Conservation (phyloP, 1,140 invertebrate species). For the Zophobas morio region DNA sequence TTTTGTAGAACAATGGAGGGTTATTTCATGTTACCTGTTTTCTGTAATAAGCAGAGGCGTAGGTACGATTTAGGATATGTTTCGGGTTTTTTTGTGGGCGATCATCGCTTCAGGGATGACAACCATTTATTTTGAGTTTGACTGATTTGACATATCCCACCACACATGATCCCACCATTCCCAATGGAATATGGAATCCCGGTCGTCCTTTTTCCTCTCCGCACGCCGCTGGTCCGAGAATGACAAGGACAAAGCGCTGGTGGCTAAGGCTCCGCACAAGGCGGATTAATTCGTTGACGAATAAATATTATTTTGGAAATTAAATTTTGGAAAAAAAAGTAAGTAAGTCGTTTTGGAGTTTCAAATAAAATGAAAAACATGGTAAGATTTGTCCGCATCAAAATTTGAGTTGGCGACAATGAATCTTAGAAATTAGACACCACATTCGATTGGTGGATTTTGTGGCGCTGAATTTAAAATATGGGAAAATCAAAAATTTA, state of each 20-base stretch:
- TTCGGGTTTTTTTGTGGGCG: neutral
- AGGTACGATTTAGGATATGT: constrained; percentile 33
- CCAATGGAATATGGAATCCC: constrained; percentile 5
- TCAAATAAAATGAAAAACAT: too few relatives aligned
- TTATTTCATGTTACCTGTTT: constrained; percentile 17
- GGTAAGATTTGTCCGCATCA: too few relatives aligned
- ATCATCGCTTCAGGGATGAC: constrained; percentile 13
- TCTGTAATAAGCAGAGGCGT: constrained; percentile 20
- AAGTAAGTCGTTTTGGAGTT: too few relatives aligned
- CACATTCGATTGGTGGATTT: too few relatives aligned
- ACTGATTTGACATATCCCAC: constrained; percentile 41
- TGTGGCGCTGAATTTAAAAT: too few relatives aligned
- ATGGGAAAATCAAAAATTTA: too few relatives aligned
- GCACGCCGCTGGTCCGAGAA: neutral
- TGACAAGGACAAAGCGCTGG: neutral
- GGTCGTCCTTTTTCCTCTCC: neutral
- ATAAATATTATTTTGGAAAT: too few relatives aligned
- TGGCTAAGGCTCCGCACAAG: neutral
- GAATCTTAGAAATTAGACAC: too few relatives aligned
- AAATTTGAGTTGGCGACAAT: too few relatives aligned
- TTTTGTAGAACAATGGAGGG: neutral
- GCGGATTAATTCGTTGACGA: too few relatives aligned
- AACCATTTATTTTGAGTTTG: constrained; percentile 35
- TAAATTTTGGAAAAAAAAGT: too few relatives aligned
- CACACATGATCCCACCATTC: constrained; percentile 13